phyloP scores from a whole-genome alignment of 2,113 vertebrate species.

The Bolborhynchus lineola region DNA sequence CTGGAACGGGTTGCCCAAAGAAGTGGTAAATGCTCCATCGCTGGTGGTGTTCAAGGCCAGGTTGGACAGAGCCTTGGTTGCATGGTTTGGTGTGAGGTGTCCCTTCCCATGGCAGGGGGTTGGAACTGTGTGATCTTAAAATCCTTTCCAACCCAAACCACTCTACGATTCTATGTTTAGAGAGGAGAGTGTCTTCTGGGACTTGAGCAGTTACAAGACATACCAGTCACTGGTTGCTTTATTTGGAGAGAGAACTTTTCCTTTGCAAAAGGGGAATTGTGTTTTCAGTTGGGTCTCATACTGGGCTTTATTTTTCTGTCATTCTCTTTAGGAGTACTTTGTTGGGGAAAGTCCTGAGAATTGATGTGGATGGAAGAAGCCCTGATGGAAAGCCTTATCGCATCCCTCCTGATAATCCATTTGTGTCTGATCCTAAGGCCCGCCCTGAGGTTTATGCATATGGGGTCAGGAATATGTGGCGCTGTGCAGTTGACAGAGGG shows the following conservation, averaged over 20 bases:
- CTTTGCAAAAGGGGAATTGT: neutral
- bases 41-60: neutral
- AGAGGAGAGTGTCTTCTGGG: neutral
- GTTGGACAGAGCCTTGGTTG: neutral
- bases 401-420: conserved; percentile 82
- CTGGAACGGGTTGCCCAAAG: neutral
- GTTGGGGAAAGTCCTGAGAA: conserved; percentile 83
- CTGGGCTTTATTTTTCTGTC: neutral
- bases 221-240: neutral
- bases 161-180: neutral
- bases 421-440: conserved; percentile 70
- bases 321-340: conserved; percentile 75
- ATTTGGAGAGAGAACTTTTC: neutral
- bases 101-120: neutral
- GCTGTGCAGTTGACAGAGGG: conserved; percentile 82
- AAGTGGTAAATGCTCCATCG: neutral
- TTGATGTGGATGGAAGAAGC: conserved; percentile 75
- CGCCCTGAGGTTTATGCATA: conserved; percentile 81
- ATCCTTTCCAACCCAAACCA: neutral
- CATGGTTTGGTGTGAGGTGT: neutral
- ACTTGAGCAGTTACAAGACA: neutral
- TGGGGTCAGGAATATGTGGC: conserved; percentile 85
- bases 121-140: neutral
- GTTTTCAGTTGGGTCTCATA: neutral
- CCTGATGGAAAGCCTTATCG: conserved; percentile 62